Conservation (phyloP, 2,888 invertebrate species). For the Pseudococcus longispinus region DNA sequence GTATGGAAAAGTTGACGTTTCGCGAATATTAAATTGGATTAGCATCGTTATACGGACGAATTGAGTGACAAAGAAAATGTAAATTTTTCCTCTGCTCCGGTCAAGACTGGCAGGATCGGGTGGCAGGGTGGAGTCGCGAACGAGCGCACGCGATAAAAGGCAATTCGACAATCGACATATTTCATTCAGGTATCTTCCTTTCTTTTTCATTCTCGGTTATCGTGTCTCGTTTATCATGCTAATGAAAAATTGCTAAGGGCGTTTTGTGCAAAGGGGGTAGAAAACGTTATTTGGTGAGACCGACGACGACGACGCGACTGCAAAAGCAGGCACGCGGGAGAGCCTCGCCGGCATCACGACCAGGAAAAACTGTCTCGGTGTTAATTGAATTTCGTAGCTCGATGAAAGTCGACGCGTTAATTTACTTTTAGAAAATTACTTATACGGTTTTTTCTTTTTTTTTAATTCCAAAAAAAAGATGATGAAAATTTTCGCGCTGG, state of each 20-base stretch:
- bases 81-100: background rate
- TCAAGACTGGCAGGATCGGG: background rate
- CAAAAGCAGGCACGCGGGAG: background rate
- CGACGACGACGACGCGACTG: background rate
- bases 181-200: background rate
- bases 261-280: background rate
- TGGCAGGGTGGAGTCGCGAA: background rate
- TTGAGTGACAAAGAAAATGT: constrained; percentile 30
- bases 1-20: background rate
- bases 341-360: background rate
- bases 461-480: background rate
- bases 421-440: constrained; percentile 3
- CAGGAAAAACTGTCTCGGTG: constrained; percentile 17
- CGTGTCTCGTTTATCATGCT: constrained; percentile 21
- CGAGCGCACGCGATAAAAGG: background rate
- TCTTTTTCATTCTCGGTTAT: background rate
- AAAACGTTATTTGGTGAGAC: background rate
- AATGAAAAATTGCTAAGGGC: constrained; percentile 4
- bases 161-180: constrained; percentile 25
- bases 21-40: background rate
- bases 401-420: constrained; percentile 12
- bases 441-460: background rate
- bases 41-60: constrained; percentile 20
- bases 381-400: constrained; percentile 24
- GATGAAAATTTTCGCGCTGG: background rate